Conservation (phyloP, 2,888 invertebrate genomes). For the Hyposoter didymator region DNA sequence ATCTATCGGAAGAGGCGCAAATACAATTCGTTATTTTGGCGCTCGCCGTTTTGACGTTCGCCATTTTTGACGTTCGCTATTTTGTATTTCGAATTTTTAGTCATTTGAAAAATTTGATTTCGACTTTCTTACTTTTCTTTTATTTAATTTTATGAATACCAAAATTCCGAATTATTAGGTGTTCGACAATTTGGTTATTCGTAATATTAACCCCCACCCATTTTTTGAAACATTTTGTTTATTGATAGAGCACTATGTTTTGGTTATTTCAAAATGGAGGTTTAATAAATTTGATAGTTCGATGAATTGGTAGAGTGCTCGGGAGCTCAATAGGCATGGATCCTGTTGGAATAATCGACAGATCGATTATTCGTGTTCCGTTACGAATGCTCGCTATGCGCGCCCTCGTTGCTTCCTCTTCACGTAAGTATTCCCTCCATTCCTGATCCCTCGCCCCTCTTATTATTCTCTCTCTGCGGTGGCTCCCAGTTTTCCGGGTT, state of each 20-base stretch:
- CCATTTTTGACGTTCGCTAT: too few relatives aligned
- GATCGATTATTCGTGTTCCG: conserved; percentile 74
- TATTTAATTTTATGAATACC: too few relatives aligned
- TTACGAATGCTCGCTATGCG: conserved; percentile 71
- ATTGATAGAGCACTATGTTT: background rate
- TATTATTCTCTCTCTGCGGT: conserved; percentile 1
- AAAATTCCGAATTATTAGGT: too few relatives aligned
- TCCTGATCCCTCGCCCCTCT: conserved; percentile 47
- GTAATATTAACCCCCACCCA: too few relatives aligned
- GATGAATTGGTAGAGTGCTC: background rate
- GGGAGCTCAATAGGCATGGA: conserved; percentile 54
- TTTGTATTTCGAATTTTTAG: too few relatives aligned
- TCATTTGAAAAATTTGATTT: too few relatives aligned
- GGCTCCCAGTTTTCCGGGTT: conserved; percentile 75
- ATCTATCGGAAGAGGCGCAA: too few relatives aligned
- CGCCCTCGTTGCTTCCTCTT: conserved; percentile 24
- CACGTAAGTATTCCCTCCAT: conserved; percentile 40
- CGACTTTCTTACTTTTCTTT: too few relatives aligned
- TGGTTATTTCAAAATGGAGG: background rate
- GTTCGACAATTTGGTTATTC: too few relatives aligned
- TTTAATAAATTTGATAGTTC: conserved; percentile 7
- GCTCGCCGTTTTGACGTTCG: too few relatives aligned
- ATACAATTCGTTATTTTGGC: too few relatives aligned
- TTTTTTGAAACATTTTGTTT: too few relatives aligned
- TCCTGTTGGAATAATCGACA: conserved; percentile 71